Evolutionary conservation across 2,797 vertebrate genomes (phyloP).

Genomic region (Ctenopoma kingsleyae): DNA sequence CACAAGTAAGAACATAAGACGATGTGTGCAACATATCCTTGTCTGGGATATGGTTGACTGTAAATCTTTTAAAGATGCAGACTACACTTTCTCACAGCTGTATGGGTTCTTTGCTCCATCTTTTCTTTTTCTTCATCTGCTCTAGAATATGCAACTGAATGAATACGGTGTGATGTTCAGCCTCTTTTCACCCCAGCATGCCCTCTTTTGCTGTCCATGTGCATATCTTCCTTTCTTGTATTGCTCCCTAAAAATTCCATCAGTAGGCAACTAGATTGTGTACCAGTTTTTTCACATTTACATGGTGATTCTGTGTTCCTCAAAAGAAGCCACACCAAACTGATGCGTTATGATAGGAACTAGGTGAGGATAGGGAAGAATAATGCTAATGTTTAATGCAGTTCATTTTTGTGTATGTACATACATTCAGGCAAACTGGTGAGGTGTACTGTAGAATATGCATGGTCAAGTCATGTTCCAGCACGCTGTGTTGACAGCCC

Average conservation of each 20-base stretch:
- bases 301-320: no score
- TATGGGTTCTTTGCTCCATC: background rate
- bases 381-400: background rate
- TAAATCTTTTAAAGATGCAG: constrained; percentile 37
- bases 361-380: background rate
- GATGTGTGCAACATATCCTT: constrained; percentile 8
- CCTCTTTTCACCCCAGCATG: background rate
- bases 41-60: constrained; percentile 19
- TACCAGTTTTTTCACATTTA: no score
- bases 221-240: background rate
- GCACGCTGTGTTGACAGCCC: constrained; percentile 53
- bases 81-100: constrained; percentile 18
- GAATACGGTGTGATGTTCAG: background rate
- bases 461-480: constrained; percentile 49
- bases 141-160: background rate
- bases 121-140: background rate
- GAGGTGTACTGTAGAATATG: constrained; percentile 9
- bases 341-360: constrained; percentile 4
- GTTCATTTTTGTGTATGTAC: background rate
- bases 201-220: background rate
- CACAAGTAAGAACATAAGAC: constrained; percentile 17
- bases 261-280: background rate
- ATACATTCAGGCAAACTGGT: background rate
- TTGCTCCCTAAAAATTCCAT: background rate
- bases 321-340: background rate